Conservation (phyloP, 2,113 vertebrate genomes). For the Trogon surrucura region DNA sequence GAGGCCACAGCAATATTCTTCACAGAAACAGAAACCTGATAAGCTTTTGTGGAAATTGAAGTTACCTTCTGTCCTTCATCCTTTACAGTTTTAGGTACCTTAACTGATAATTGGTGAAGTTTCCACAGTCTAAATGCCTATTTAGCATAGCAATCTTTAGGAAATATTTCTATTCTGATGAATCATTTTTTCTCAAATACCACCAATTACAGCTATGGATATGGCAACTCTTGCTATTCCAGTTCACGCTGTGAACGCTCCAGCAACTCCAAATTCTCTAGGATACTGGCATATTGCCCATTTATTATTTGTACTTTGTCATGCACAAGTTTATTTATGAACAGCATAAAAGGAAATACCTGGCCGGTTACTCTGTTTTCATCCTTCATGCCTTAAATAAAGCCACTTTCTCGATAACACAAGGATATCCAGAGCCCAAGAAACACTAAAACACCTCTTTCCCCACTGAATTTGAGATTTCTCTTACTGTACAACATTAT, state of each 20-base stretch:
- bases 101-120: not conserved
- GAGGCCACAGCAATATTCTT: not conserved
- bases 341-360: not conserved
- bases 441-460: not conserved
- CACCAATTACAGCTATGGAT: not conserved
- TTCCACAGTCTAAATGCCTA: not conserved
- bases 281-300: not conserved
- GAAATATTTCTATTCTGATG: not conserved
- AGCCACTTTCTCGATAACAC: not conserved
- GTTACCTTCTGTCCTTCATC: not conserved
- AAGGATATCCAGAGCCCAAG: not conserved
- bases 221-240: not conserved
- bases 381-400: not conserved
- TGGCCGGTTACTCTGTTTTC: not conserved
- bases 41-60: not conserved
- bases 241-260: not conserved
- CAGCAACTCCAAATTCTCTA: not conserved
- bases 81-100: not conserved
- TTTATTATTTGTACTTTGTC: not conserved
- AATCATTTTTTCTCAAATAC: not conserved
- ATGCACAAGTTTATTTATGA: not conserved
- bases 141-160: not conserved
- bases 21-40: not conserved
- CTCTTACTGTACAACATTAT: not conserved
- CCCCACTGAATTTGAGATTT: not conserved